Conservation (phyloP, 2,113 vertebrate genomes). For the Muntiacus muntjak region DNA sequence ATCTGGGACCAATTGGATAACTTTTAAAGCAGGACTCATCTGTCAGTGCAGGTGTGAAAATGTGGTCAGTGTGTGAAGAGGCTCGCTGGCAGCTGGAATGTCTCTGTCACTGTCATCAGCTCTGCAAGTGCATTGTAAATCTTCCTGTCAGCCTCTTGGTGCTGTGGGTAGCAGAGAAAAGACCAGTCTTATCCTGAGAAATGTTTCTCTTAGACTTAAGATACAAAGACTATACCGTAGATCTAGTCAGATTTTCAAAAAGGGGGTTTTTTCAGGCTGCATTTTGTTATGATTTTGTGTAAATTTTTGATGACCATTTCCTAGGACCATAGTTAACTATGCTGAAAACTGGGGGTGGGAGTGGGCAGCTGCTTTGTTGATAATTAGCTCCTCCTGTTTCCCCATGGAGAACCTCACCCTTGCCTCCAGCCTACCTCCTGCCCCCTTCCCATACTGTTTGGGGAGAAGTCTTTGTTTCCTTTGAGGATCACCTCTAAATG, state of each 20-base stretch:
- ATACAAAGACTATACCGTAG: not conserved
- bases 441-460: not conserved
- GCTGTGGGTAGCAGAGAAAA: slow-evolving; percentile 11
- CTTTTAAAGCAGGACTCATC: not conserved
- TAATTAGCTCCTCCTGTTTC: not conserved
- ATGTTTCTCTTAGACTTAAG: slow-evolving; percentile 14
- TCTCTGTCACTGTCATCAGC: not conserved
- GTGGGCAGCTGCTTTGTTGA: not conserved
- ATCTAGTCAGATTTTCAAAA: slow-evolving; percentile 26
- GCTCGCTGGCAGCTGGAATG: not conserved
- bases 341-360: not conserved
- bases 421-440: not conserved
- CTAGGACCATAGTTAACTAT: slow-evolving; percentile 21
- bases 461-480: not conserved
- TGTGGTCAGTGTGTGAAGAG: not conserved
- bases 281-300: slow-evolving; percentile 9
- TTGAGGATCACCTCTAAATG: not conserved
- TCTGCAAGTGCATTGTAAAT: slow-evolving; percentile 6
- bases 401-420: not conserved
- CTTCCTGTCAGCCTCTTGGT: not conserved
- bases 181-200: not conserved
- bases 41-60: not conserved
- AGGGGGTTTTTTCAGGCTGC: not conserved
- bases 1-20: slow-evolving; percentile 39
- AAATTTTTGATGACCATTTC: slow-evolving; percentile 28